phyloP scores from a whole-genome alignment of 2,888 invertebrate genomes.

The Yponomeuta malinellus region DNA sequence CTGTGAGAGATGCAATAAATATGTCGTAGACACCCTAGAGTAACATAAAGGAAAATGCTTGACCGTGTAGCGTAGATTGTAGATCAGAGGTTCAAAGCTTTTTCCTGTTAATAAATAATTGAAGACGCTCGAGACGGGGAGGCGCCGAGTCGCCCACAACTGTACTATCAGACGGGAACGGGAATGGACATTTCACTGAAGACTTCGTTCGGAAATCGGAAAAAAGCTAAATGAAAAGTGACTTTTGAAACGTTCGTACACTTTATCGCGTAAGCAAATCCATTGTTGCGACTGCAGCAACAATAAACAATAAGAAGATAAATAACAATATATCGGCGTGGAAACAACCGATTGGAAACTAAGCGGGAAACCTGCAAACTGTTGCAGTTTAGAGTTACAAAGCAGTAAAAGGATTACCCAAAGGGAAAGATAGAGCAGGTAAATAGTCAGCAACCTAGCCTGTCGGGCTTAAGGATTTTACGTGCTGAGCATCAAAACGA shows the following conservation, averaged over 20 bases:
- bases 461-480: slow-evolving; percentile 25
- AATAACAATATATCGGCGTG: neutral
- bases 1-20: neutral
- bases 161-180: slow-evolving; percentile 29
- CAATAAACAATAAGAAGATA: slow-evolving; percentile 1
- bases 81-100: slow-evolving; percentile 3
- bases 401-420: slow-evolving; percentile 5
- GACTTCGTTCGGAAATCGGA: neutral
- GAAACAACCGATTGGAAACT: slow-evolving; percentile 5
- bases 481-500: slow-evolving; percentile 27
- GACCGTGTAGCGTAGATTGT: slow-evolving; percentile 5
- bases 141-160: slow-evolving; percentile 44
- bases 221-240: neutral
- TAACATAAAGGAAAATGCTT: slow-evolving; percentile 1
- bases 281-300: neutral
- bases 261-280: neutral
- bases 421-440: slow-evolving; percentile 29
- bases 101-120: slow-evolving; percentile 11
- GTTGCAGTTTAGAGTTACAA: slow-evolving; percentile 10
- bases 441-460: slow-evolving; percentile 24
- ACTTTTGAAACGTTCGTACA: neutral
- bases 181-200: neutral
- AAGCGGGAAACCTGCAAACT: slow-evolving; percentile 3
- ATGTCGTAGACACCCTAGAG: neutral
- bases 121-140: slow-evolving; percentile 48